A percentile compares a stretch with the other conserved stretches of the same genome.
phyloP scores from a whole-genome alignment of 2,113 vertebrate species.

The Phrynosoma blainvillii region DNA sequence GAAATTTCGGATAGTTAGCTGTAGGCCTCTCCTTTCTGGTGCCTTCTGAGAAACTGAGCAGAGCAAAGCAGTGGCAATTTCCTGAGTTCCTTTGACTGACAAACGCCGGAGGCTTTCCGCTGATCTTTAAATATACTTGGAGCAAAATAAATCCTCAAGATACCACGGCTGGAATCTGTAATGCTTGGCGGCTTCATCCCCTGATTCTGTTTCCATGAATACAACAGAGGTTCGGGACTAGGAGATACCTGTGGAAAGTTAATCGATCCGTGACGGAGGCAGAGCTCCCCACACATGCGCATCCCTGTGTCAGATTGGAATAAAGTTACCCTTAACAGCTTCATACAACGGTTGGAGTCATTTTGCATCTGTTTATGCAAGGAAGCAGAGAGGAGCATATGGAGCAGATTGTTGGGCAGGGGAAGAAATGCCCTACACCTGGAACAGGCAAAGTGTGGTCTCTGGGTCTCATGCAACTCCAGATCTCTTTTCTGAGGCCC shows the following conservation, averaged over 20 bases:
- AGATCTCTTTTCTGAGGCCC: too few relatives aligned
- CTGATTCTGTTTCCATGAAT: constrained; percentile 38
- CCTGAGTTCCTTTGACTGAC: constrained; percentile 49
- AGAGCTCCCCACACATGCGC: not conserved
- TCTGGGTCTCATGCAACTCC: too few relatives aligned
- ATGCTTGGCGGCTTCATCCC: constrained; percentile 37
- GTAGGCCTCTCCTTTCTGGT: constrained; percentile 22
- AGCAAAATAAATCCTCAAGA: constrained; percentile 59
- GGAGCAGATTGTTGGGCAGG: too few relatives aligned
- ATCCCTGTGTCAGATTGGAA: too few relatives aligned
- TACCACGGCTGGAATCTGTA: constrained; percentile 27
- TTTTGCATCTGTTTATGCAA: not conserved
- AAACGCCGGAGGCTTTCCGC: constrained; percentile 54
- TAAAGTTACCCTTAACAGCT: too few relatives aligned
- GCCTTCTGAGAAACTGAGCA: constrained; percentile 11
- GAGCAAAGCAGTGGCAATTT: constrained; percentile 17
- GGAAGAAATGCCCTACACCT: too few relatives aligned
- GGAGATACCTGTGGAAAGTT: constrained; percentile 7
- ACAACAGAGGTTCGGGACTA: constrained; percentile 16
- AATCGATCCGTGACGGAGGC: not conserved
- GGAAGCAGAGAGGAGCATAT: not conserved
- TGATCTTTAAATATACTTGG: constrained; percentile 60
- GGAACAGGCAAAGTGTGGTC: too few relatives aligned
- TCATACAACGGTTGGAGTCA: not conserved
- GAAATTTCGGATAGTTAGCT: constrained; percentile 12